phyloP scores from a whole-genome alignment of 1,140 invertebrate genomes.

The Camponotus pennsylvanicus region DNA sequence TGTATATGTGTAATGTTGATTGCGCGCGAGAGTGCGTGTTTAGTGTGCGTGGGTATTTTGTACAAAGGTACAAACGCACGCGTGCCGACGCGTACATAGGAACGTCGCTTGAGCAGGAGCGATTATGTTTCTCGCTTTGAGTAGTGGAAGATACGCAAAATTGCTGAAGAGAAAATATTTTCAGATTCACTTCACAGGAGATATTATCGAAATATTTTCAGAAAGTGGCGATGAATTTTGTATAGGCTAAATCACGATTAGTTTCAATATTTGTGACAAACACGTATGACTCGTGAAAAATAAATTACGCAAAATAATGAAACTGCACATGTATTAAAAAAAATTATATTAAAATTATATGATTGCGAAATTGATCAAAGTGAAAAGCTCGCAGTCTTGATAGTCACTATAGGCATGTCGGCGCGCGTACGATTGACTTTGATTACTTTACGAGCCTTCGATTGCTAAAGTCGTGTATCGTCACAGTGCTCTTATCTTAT shows the following conservation, averaged over 20 bases:
- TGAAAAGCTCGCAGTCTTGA: conserved; percentile 47
- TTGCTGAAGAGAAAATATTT: neutral
- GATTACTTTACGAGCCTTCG: conserved; percentile 70
- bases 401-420: conserved; percentile 54
- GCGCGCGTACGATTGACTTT: conserved; percentile 66
- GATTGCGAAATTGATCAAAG: neutral
- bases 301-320: neutral
- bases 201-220: too few species aligned
- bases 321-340: neutral
- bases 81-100: conserved; percentile 61
- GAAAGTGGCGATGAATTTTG: neutral
- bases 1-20: conserved; percentile 56
- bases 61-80: conserved; percentile 55
- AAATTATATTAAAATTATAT: neutral
- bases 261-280: neutral
- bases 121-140: conserved; percentile 40
- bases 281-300: neutral
- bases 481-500: conserved; percentile 52
- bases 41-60: conserved; percentile 61
- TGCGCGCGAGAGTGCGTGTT: conserved; percentile 46
- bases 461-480: conserved; percentile 74
- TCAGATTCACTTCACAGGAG: neutral
- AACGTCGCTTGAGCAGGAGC: conserved; percentile 37
- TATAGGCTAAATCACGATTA: neutral
- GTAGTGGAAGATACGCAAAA: neutral